These are phyloP conservation scores for Harpalus rufipes DNA, from an alignment of 2,888 invertebrate species.

Conservation along the genomic window DNA sequence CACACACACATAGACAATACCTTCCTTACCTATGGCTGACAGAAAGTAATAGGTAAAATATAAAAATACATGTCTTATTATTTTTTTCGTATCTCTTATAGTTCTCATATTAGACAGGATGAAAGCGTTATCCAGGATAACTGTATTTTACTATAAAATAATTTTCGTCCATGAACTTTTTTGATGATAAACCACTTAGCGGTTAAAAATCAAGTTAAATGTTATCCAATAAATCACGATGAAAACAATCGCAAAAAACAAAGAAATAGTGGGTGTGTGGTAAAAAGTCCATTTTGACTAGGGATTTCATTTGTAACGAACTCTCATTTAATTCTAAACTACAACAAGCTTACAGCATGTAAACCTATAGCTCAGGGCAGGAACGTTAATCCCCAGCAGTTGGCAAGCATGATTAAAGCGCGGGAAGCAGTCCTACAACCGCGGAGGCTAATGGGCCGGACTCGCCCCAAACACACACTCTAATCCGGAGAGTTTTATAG, in stretches of 20 bases:
- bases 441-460: constrained; percentile 21
- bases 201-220: neutral
- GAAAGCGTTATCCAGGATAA: no score
- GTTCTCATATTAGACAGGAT: no score
- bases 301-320: constrained; percentile 61
- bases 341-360: constrained; percentile 63
- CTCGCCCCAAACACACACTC: neutral
- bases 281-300: constrained; percentile 55
- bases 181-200: no score
- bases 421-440: constrained; percentile 40
- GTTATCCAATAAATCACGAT: neutral
- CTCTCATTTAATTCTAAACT: constrained; percentile 63
- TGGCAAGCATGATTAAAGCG: constrained; percentile 64
- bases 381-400: constrained; percentile 59
- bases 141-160: no score
- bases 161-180: no score
- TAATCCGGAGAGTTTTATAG: neutral
- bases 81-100: no score
- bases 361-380: constrained; percentile 61
- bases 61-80: no score
- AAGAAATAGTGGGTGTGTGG: neutral
- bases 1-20: no score
- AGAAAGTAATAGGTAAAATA: no score
- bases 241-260: neutral
- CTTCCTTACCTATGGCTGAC: no score